These are phyloP conservation scores for Hucho hucho DNA, from an alignment of 2,113 vertebrate genomes.

Conservation along the genomic window DNA sequence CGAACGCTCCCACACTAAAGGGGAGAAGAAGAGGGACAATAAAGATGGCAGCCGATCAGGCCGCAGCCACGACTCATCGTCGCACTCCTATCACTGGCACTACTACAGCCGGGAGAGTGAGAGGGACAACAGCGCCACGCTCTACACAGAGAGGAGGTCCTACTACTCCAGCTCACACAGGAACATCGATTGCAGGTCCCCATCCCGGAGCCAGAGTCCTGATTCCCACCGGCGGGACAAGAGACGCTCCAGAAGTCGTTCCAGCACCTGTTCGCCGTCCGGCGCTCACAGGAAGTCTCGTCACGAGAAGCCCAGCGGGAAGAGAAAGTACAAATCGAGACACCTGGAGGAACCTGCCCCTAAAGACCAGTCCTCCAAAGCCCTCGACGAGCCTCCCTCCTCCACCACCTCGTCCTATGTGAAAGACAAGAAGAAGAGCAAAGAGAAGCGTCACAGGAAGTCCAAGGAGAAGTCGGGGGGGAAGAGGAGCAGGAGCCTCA, in stretches of 20 bases:
- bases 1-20: slow-evolving; percentile 60
- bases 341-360: slow-evolving; percentile 78
- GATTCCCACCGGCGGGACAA: slow-evolving; percentile 73
- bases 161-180: slow-evolving; percentile 72
- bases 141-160: slow-evolving; percentile 68
- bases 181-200: slow-evolving; percentile 68
- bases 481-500: slow-evolving; percentile 78
- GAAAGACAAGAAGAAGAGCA: slow-evolving; percentile 68
- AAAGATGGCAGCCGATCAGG: slow-evolving; percentile 65
- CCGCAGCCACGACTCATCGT: slow-evolving; percentile 62
- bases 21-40: slow-evolving; percentile 68
- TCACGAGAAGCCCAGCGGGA: slow-evolving; percentile 84
- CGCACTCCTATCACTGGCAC: slow-evolving; percentile 65
- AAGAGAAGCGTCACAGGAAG: slow-evolving; percentile 71
- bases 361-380: slow-evolving; percentile 7
- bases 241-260: slow-evolving; percentile 75
- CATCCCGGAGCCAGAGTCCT: slow-evolving; percentile 67
- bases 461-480: slow-evolving; percentile 70
- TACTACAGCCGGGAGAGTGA: slow-evolving; percentile 73
- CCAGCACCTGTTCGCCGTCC: slow-evolving; percentile 77
- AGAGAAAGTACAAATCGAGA: slow-evolving; percentile 90
- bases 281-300: slow-evolving; percentile 62
- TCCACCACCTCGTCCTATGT: slow-evolving; percentile 25
- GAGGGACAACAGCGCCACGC: slow-evolving; percentile 52
- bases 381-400: slow-evolving; percentile 14